phyloP scores from a whole-genome alignment of 2,797 vertebrate genomes.

The Helarctos malayanus region DNA sequence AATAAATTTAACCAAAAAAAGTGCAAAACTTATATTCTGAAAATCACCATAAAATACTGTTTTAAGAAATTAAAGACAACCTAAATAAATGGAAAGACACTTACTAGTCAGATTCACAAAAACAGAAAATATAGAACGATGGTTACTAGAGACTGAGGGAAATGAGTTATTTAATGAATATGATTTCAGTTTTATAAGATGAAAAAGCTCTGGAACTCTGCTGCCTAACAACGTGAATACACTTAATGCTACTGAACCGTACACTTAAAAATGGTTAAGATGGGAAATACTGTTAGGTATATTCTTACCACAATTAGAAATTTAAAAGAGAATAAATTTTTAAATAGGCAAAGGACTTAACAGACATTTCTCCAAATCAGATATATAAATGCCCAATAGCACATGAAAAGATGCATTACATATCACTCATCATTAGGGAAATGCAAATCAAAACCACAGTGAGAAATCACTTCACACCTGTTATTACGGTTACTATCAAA shows the following conservation, averaged over 20 bases:
- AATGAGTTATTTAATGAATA: neutral
- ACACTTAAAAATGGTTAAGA: neutral
- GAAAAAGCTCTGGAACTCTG: neutral
- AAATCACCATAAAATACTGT: neutral
- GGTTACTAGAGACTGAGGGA: neutral
- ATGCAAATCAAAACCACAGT: neutral
- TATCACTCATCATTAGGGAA: neutral
- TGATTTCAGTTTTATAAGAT: neutral
- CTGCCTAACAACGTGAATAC: neutral
- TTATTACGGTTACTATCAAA: neutral
- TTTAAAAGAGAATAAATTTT: neutral
- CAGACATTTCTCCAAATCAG: neutral
- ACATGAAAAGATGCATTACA: neutral
- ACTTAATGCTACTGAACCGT: neutral
- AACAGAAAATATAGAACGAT: neutral
- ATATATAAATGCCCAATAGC: neutral
- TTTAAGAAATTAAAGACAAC: conserved; percentile 8
- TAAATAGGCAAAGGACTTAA: neutral
- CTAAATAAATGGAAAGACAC: neutral
- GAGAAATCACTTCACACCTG: neutral
- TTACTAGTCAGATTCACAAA: neutral
- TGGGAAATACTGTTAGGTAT: neutral
- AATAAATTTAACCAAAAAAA: neutral
- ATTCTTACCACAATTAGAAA: neutral
- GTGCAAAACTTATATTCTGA: neutral